Evolutionary conservation across 2,888 invertebrate genomes (phyloP).

Genomic region (Drosophila yooni): DNA sequence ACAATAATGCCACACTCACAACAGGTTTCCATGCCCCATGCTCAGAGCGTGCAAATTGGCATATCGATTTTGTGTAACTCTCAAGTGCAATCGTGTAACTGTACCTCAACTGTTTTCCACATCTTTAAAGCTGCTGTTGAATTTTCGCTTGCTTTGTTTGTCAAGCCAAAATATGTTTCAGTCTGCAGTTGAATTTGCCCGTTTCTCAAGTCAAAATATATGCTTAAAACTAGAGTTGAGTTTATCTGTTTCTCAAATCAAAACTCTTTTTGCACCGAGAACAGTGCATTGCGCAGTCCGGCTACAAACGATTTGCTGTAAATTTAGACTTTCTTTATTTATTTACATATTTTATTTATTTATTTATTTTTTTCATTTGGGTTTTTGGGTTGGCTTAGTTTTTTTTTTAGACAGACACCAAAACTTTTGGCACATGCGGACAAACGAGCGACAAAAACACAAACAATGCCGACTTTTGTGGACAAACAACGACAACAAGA

Average conservation of each 20-base stretch:
- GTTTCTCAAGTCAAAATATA: neutral
- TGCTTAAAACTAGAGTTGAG: neutral
- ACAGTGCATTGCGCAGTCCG: neutral
- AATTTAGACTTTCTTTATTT: neutral
- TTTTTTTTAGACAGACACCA: neutral
- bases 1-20: slow-evolving; percentile 36
- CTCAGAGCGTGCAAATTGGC: neutral
- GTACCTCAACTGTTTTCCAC: neutral
- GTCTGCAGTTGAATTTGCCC: neutral
- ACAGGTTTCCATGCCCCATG: neutral
- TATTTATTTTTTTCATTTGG: neutral
- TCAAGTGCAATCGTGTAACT: neutral
- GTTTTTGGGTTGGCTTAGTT: neutral
- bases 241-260: neutral
- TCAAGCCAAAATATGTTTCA: neutral
- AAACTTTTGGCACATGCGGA: slow-evolving; percentile 54
- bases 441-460: slow-evolving; percentile 23
- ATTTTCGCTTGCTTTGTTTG: neutral
- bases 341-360: too few relatives aligned
- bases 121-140: neutral
- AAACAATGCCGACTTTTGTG: neutral
- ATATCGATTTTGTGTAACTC: neutral
- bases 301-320: neutral
- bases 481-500: slow-evolving; percentile 8
- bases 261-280: neutral